phyloP scores from a whole-genome alignment of 2,888 invertebrate species.

The Eugnorisma glareosa region DNA sequence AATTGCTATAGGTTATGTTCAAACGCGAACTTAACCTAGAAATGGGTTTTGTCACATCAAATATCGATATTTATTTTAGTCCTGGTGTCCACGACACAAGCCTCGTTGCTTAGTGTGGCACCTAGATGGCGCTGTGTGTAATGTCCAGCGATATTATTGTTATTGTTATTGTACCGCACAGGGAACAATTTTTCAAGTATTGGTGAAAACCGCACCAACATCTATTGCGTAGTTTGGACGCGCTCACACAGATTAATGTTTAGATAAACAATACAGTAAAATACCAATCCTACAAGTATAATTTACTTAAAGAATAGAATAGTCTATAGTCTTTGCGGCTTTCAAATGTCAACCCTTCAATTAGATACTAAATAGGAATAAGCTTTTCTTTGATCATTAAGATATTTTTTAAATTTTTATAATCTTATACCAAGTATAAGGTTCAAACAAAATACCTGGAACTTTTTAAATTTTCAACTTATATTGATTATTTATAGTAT shows the following conservation, averaged over 20 bases:
- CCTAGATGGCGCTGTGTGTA: too few relatives aligned
- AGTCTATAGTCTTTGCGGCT: neutral
- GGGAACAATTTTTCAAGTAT: neutral
- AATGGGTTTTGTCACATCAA: too few relatives aligned
- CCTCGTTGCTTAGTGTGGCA: too few relatives aligned
- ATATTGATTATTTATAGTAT: neutral
- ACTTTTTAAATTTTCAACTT: too few relatives aligned
- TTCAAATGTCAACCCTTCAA: neutral
- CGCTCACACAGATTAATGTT: neutral
- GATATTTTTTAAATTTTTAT: neutral
- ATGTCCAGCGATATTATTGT: too few relatives aligned
- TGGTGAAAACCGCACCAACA: neutral
- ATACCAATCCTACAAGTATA: conserved; percentile 2
- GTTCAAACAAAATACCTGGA: neutral
- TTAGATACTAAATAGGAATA: neutral
- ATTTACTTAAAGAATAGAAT: neutral
- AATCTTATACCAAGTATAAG: neutral
- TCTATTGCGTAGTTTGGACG: neutral
- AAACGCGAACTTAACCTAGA: too few relatives aligned
- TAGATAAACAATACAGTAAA: neutral
- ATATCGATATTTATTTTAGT: neutral
- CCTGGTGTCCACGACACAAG: too few relatives aligned
- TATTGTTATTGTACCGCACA: too few relatives aligned
- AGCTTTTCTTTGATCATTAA: neutral
- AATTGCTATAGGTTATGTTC: too few relatives aligned